A percentile compares a stretch with the other conserved stretches of the same genome.
phyloP scores from a whole-genome alignment of 2,797 vertebrate species.

The Diplodus puntazzo region DNA sequence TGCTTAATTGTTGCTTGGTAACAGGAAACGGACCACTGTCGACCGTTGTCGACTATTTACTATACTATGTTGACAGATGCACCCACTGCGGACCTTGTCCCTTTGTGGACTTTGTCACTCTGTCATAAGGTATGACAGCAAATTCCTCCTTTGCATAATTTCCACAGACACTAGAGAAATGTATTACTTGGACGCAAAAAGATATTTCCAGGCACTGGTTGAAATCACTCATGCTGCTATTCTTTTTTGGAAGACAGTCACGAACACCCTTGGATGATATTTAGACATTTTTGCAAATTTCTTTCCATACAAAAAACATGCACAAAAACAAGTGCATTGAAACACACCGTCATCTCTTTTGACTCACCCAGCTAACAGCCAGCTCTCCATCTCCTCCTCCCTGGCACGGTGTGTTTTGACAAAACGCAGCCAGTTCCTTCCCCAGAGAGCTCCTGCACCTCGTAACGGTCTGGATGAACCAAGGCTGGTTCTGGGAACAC shows the following conservation, averaged over 20 bases:
- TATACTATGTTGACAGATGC: neutral
- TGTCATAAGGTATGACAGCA: neutral
- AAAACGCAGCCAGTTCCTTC: constrained; percentile 21
- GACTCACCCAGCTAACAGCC: constrained; percentile 5
- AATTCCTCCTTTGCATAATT: too few relatives aligned
- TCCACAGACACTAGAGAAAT: too few relatives aligned
- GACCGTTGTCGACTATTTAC: neutral
- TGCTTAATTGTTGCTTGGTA: neutral
- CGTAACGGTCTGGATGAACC: constrained; percentile 15
- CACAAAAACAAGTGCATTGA: neutral
- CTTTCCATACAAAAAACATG: neutral
- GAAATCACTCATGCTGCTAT: too few relatives aligned
- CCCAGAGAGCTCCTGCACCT: constrained; percentile 32
- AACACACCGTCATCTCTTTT: neutral
- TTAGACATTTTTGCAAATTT: neutral
- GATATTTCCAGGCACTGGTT: too few relatives aligned
- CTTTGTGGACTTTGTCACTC: neutral
- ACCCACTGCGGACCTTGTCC: neutral
- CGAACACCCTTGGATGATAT: too few relatives aligned
- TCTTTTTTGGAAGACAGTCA: neutral
- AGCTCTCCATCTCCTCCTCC: constrained; percentile 25
- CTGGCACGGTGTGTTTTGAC: constrained; percentile 37
- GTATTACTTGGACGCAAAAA: too few relatives aligned
- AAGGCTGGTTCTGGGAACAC: constrained; percentile 12
- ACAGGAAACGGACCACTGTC: neutral